A percentile compares a stretch with the other conserved stretches of the same genome.
phyloP scores from a whole-genome alignment of 1,140 invertebrate species.

The Neelides sp. region DNA sequence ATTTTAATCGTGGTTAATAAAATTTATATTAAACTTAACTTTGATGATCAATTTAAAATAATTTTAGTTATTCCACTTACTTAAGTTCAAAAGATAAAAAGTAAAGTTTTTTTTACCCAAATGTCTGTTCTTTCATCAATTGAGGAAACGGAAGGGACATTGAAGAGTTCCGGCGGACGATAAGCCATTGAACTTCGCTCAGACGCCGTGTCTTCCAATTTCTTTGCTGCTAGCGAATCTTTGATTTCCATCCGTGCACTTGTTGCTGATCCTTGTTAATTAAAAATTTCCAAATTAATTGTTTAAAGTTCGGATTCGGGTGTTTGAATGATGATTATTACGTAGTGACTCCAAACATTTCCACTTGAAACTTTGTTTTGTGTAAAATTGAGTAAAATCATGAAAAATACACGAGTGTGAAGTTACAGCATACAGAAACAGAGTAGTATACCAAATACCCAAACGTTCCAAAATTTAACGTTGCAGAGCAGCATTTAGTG shows the following conservation, averaged over 20 bases:
- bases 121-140: slow-evolving; percentile 76
- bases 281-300: too few relatives aligned
- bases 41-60: not conserved
- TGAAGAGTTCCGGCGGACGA: slow-evolving; percentile 73
- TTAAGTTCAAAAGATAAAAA: slow-evolving; percentile 6
- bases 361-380: not conserved
- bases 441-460: too few relatives aligned
- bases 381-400: too few relatives aligned
- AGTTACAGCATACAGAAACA: too few relatives aligned
- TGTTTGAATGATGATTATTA: not conserved
- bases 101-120: slow-evolving; percentile 49
- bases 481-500: too few relatives aligned
- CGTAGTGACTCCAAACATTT: not conserved
- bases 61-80: not conserved
- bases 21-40: not conserved
- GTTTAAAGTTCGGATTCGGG: too few relatives aligned
- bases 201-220: slow-evolving; percentile 64
- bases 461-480: too few relatives aligned
- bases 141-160: slow-evolving; percentile 62
- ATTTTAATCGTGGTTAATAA: too few relatives aligned
- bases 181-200: slow-evolving; percentile 79
- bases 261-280: slow-evolving; percentile 53
- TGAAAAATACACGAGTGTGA: too few relatives aligned
- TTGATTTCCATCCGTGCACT: slow-evolving; percentile 60
- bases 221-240: slow-evolving; percentile 54